phyloP scores from a whole-genome alignment of 2,888 invertebrate species.

The Andrena minutula region DNA sequence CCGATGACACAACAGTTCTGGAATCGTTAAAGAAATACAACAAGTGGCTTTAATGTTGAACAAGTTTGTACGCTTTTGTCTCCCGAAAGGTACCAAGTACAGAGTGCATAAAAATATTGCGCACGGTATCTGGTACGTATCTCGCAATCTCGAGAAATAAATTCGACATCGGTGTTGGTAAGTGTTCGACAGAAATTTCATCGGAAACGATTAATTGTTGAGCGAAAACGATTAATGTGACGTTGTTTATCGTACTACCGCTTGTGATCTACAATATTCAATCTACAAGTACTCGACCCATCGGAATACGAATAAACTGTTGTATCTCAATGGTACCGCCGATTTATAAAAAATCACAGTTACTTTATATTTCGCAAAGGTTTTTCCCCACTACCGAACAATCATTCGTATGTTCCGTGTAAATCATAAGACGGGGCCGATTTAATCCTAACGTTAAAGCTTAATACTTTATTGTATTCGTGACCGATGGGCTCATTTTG shows the following conservation, averaged over 20 bases:
- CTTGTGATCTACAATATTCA: conserved; percentile 14
- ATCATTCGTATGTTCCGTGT: neutral
- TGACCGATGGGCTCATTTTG: conserved; percentile 42
- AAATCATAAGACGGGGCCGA: conserved; percentile 22
- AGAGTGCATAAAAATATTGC: conserved; percentile 37
- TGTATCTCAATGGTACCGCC: conserved; percentile 28
- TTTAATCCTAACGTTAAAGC: conserved; percentile 39
- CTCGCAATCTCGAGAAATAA: conserved; percentile 40
- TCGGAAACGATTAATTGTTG: conserved; percentile 29
- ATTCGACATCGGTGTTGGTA: conserved; percentile 19
- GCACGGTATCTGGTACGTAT: conserved; percentile 23
- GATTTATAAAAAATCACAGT: conserved; percentile 60
- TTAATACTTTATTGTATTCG: conserved; percentile 32
- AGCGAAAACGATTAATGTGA: conserved; percentile 34
- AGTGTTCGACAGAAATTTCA: conserved; percentile 16
- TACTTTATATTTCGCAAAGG: conserved; percentile 22
- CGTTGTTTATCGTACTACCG: conserved; percentile 10
- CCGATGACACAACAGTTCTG: conserved; percentile 8
- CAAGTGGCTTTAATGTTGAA: conserved; percentile 38
- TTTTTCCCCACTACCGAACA: conserved; percentile 1
- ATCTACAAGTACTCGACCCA: conserved; percentile 42
- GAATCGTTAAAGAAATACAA: conserved; percentile 33
- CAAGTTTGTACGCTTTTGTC: conserved; percentile 35
- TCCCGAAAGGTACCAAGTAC: conserved; percentile 28
- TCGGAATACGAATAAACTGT: conserved; percentile 43